Base-by-base conservation (phyloP, 2,113 vertebrate species). In the Apus apus region DNA sequence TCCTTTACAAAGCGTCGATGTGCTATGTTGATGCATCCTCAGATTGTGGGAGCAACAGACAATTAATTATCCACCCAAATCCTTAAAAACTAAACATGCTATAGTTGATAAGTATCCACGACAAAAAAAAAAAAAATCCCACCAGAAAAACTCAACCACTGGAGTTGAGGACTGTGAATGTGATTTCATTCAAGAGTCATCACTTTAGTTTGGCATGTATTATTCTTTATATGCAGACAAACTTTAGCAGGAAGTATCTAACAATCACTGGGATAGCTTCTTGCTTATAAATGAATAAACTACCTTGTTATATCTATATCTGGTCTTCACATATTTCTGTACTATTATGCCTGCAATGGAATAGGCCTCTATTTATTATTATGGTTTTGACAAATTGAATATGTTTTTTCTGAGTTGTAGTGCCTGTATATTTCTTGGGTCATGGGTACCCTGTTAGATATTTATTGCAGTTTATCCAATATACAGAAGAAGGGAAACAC, bases 1-100 rank as follows among this genome's bases (percentile, higher is more conserved):
- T 93, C 85, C 85, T 97, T 96, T 95, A 93, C 21, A 78, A 72
- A 91, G 46, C 7, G 13, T 94, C n/a, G 3, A 36, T 90, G 78
- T 95, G 84, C 38, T 86, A 2, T 45, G 57, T 23, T 87, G 85
- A 91, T 94, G 56, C 6, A 65, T 67, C 78, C 82, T 75, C 68
- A 72, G 78, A 57, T 71, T 73, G 26, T 93, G 80, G 43, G 65
- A 92, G 50, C 68, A 72, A 90, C 36, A 48, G 51, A 38, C 75
- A 92, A 81, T 87, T 91, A 92, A 66, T 87, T 73, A 68, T 86
- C 43, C 70, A 85, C 73, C 32, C 46, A 85, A 86, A 83, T 50
- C 2, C 48, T 64, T 92, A 56, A 65, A 34, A 57, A 30, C 53
- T 84, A 85, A 89, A 83, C 18, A 85, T 78, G 61, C 96, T 96